These are phyloP conservation scores for Pseudorhiza aurosa DNA, from an alignment of 30 jellyfish, hydroid and myxozoan species.

Conservation along the genomic window DNA sequence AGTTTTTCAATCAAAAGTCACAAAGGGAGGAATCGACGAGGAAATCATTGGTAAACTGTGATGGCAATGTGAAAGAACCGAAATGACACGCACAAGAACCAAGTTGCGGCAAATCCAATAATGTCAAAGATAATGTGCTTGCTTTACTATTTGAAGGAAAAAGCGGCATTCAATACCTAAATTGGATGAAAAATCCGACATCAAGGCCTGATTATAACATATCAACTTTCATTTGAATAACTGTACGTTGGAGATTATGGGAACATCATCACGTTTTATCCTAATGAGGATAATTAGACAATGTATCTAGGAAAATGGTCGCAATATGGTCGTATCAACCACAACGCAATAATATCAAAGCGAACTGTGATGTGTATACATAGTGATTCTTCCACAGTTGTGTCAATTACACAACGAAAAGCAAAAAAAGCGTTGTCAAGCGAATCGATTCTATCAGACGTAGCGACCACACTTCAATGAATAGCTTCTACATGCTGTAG, in stretches of 20 bases:
- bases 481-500: too few species aligned
- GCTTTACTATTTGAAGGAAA: background rate
- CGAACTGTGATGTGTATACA: background rate
- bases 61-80: background rate
- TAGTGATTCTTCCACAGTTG: background rate
- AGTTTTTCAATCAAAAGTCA: background rate
- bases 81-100: background rate
- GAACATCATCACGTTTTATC: slow-evolving; percentile 12
- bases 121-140: background rate
- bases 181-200: slow-evolving; percentile 48
- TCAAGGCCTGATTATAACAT: slow-evolving; percentile 29
- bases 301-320: background rate
- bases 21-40: background rate
- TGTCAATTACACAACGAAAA: background rate
- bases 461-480: too few species aligned
- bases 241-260: slow-evolving; percentile 7
- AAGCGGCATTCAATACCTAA: slow-evolving; percentile 21
- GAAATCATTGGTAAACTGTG: background rate
- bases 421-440: background rate
- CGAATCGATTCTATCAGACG: too few species aligned
- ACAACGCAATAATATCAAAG: too few species aligned
- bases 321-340: too few species aligned
- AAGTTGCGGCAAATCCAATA: slow-evolving; percentile 7
- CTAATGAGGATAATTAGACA: slow-evolving; percentile 14
- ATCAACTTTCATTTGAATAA: slow-evolving; percentile 17